phyloP scores from a whole-genome alignment of 2,113 vertebrate species.

The Pelobates fuscus region DNA sequence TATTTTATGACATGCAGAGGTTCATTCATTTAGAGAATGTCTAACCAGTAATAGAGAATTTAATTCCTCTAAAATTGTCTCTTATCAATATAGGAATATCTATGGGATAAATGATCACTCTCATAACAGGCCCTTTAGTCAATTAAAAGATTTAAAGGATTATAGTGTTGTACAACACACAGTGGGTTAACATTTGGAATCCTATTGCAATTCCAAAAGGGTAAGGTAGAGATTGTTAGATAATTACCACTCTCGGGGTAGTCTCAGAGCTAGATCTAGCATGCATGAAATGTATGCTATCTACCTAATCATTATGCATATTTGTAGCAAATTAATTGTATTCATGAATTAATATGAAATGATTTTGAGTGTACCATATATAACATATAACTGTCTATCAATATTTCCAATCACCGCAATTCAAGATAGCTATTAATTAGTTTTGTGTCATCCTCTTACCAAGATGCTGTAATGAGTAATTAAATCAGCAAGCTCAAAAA shows the following conservation, averaged over 20 bases:
- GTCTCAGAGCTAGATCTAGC: slow-evolving; percentile 11
- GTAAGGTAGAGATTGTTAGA: not conserved
- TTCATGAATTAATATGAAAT: slow-evolving; percentile 5
- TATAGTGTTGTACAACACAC: no score
- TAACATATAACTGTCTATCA: slow-evolving; percentile 33
- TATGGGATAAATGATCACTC: no score
- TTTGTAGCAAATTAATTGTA: slow-evolving; percentile 40
- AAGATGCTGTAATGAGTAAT: slow-evolving; percentile 37
- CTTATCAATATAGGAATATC: no score
- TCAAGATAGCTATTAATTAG: slow-evolving; percentile 39
- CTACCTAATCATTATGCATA: slow-evolving; percentile 29
- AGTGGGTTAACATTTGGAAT: not conserved
- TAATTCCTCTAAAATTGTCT: no score
- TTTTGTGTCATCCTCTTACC: slow-evolving; percentile 42
- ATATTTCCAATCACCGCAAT: slow-evolving; percentile 4
- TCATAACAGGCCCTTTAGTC: not conserved
- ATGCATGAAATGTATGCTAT: slow-evolving; percentile 20
- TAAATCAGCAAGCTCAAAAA: slow-evolving; percentile 25
- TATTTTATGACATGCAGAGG: no score
- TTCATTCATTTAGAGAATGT: no score
- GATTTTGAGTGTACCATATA: slow-evolving; percentile 22
- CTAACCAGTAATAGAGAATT: no score
- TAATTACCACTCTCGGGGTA: slow-evolving; percentile 28
- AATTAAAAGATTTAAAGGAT: not conserved
- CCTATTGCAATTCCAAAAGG: slow-evolving; percentile 14